These are phyloP conservation scores for Cryptops parisi DNA, from an alignment of 2,888 invertebrate genomes.

Conservation along the genomic window DNA sequence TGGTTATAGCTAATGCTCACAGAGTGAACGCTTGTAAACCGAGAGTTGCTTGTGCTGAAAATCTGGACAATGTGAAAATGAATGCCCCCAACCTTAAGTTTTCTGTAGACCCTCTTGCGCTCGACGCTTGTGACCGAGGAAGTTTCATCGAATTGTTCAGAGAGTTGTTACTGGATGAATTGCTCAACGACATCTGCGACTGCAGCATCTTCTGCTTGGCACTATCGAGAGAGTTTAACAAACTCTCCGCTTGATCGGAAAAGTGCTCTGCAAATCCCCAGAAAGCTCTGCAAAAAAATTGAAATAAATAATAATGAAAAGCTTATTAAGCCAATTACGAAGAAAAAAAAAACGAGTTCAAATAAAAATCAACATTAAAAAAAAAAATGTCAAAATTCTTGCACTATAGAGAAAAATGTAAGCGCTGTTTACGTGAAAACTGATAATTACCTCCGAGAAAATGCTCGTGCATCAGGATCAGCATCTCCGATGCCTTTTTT, in stretches of 20 bases:
- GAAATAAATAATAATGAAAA: constrained; percentile 4
- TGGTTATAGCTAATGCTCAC: too few relatives aligned
- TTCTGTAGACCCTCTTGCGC: constrained; percentile 24
- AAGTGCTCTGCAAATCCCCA: constrained; percentile 80
- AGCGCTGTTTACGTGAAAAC: too few relatives aligned
- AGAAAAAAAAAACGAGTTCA: not conserved
- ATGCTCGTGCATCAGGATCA: constrained; percentile 71
- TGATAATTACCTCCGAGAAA: constrained; percentile 66
- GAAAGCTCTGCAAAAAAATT: constrained; percentile 51
- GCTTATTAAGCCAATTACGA: not conserved
- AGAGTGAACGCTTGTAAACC: too few relatives aligned
- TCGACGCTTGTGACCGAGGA: constrained; percentile 19
- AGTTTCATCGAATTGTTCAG: constrained; percentile 25
- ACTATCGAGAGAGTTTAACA: constrained; percentile 69
- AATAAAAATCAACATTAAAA: too few relatives aligned
- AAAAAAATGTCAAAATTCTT: not conserved
- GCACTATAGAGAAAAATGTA: too few relatives aligned
- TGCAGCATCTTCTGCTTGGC: constrained; percentile 53
- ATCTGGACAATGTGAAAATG: too few relatives aligned
- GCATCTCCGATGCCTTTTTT: constrained; percentile 73
- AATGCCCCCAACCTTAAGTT: constrained; percentile 25
- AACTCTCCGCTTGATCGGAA: constrained; percentile 70
- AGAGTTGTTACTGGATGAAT: constrained; percentile 30
- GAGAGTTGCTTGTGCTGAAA: too few relatives aligned
- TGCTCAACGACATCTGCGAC: constrained; percentile 34